Base-by-base conservation (phyloP, 92 coral and sea anemone species). In the Epizoanthus fatuus region DNA sequence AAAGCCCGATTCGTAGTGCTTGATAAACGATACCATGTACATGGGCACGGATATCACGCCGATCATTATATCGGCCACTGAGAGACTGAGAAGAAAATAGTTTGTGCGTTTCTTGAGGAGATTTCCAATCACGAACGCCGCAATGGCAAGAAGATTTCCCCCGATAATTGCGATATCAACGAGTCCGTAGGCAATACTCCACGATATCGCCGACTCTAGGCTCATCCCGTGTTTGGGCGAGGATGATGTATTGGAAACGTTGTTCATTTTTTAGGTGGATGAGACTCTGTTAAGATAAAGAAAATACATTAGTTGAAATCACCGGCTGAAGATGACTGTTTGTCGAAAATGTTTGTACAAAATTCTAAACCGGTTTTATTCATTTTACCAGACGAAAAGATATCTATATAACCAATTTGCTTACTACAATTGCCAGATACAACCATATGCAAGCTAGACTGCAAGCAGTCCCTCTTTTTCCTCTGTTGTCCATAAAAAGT, bases 51-150 rank as follows among this genome's bases (percentile, higher is more conserved):
- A 77, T 4, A 77, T 58, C 4, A 60, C 52, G 37, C 82, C 82
- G 17, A 77, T 77, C 82, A 77, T 60, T 19, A 77, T 40, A 77
- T 77, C 82, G 47, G 82, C 82, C 40, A 77, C 82, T 77, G 82
- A 77, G 6, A 77, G 65, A 19, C 82, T 77, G 70, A 77, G 82
- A 20, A 77, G 82, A 12, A 77, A 77, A 45, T 77, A 77, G 82
- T 77, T 77, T 25, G 82, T 77, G 13, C 82, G 82, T 77, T 62
- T 77, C 70, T 77, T 77, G 20, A 77, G 82, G 16, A 77, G 82
- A 60, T 59, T 77, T 20, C 82, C 82, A 19, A 60, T 14, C 42
- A 77, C 71, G 14, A 77, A 77, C 8, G 82, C 82, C 35, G 82
- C 55, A 44, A 77, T 60, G 55, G 82, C 82, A 6, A 77, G 58